Percentiles rank a stretch among this genome's conserved stretches.
These are phyloP conservation scores for Clarias magur DNA, from an alignment of 2,113 vertebrate species.

Conservation along the genomic window DNA sequence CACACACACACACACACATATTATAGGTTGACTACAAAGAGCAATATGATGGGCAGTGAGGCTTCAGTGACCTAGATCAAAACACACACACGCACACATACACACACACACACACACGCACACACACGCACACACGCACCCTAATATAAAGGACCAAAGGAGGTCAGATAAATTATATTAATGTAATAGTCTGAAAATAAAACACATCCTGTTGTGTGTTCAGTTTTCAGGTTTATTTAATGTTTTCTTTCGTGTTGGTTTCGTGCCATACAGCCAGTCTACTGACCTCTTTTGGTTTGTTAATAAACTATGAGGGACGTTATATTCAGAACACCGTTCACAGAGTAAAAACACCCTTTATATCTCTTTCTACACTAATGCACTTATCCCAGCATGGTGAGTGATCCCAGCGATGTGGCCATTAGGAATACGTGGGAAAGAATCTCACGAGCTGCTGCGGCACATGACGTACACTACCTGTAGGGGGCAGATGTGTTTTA, in stretches of 20 bases:
- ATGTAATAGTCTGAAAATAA: neutral
- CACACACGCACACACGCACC: slow-evolving; percentile 54
- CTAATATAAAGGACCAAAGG: neutral
- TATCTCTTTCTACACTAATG: no score
- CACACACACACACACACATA: neutral
- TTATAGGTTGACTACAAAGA: slow-evolving; percentile 8
- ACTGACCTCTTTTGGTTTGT: neutral
- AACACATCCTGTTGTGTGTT: neutral
- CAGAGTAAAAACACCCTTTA: no score
- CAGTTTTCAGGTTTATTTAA: neutral
- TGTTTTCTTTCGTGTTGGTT: neutral
- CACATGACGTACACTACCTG: no score
- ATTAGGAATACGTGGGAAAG: no score
- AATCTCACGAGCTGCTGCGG: no score
- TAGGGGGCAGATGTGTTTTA: no score
- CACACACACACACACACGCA: slow-evolving; percentile 55
- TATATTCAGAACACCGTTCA: no score
- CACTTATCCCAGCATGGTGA: no score
- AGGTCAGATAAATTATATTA: neutral
- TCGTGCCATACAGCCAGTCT: neutral
- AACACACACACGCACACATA: slow-evolving; percentile 52
- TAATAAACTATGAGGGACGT: neutral
- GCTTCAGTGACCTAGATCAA: slow-evolving; percentile 63
- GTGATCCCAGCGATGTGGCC: no score
- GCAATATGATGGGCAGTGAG: slow-evolving; percentile 8